phyloP scores from a whole-genome alignment of 2,797 vertebrate species.

The Vireo griseus region DNA sequence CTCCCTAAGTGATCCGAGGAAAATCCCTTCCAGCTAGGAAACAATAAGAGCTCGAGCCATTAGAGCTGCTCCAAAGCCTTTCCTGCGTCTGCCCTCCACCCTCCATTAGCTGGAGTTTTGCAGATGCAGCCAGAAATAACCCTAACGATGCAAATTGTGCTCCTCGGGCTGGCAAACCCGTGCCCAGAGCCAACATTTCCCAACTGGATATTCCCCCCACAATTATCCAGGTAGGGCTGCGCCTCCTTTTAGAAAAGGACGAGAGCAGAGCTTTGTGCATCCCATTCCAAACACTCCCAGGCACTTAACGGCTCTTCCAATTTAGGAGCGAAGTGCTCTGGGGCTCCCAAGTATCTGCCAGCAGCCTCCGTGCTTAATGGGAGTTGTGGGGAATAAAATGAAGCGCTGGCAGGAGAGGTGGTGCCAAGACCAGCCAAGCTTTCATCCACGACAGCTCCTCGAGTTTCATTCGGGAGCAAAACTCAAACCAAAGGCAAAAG shows the following conservation, averaged over 20 bases:
- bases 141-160: neutral
- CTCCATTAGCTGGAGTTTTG: neutral
- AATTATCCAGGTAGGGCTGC: neutral
- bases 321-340: neutral
- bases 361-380: neutral
- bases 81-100: neutral
- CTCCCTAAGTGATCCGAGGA: neutral
- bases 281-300: neutral
- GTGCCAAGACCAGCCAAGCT: neutral
- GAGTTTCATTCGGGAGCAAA: neutral
- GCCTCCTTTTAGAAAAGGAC: neutral
- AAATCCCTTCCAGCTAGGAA: constrained; percentile 21
- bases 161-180: neutral
- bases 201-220: neutral
- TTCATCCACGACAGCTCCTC: neutral
- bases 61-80: neutral
- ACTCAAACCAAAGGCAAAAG: neutral
- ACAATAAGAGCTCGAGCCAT: neutral
- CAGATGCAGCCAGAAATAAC: neutral
- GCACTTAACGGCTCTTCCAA: neutral
- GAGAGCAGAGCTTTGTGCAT: neutral
- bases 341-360: neutral
- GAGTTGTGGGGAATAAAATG: neutral
- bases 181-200: neutral
- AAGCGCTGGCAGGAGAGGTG: neutral